Evolutionary conservation across 1,140 invertebrate species (phyloP).

Genomic region (Bombus fervidus): DNA sequence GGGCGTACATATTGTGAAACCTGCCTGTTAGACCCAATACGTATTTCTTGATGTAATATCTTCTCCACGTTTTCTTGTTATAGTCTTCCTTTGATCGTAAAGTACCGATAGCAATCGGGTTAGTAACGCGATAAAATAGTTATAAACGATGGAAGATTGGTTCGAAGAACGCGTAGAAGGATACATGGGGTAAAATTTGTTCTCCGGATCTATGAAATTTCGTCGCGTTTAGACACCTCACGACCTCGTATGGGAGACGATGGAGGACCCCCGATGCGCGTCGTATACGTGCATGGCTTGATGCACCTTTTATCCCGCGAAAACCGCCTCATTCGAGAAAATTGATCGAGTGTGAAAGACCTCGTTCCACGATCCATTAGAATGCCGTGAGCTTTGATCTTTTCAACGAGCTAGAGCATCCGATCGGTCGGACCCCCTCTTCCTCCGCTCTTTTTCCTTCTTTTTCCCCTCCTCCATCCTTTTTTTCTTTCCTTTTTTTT

Average conservation of each 20-base stretch:
- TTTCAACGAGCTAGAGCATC: conserved; percentile 70
- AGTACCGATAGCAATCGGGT: background rate
- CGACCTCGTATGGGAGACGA: conserved; percentile 32
- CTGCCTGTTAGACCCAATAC: background rate
- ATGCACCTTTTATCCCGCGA: conserved; percentile 77
- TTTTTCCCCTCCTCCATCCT: background rate
- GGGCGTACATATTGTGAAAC: background rate
- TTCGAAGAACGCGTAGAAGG: background rate
- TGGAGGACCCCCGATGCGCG: conserved; percentile 51
- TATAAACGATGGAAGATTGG: background rate
- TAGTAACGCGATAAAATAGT: background rate
- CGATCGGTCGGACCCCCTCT: conserved; percentile 48
- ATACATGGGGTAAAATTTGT: background rate
- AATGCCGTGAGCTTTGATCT: conserved; percentile 75
- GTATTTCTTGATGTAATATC: background rate
- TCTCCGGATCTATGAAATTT: conserved; percentile 39
- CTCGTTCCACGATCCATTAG: conserved; percentile 68
- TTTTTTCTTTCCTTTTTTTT: background rate
- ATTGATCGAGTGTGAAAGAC: conserved; percentile 77
- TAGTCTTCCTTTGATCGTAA: background rate
- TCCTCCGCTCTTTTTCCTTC: background rate
- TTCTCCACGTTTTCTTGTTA: background rate
- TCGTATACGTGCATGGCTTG: conserved; percentile 69
- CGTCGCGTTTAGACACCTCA: conserved; percentile 39
- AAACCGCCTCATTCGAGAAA: conserved; percentile 73